Base-by-base conservation (phyloP, 2,888 invertebrate species). In the Lasius fuliginosus region DNA sequence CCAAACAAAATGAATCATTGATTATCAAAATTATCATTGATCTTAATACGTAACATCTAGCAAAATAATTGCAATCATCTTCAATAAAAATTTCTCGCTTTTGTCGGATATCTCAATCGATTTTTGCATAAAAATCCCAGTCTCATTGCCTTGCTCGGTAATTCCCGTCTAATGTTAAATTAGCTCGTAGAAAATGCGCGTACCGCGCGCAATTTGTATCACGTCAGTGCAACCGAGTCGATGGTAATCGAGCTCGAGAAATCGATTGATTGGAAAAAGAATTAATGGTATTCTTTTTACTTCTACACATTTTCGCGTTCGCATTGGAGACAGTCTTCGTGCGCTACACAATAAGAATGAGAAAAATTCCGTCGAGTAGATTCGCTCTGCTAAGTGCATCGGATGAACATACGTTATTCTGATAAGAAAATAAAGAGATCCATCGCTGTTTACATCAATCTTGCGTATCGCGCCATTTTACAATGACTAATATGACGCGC, bases 191-290 rank as follows among this genome's bases (percentile, higher is more conserved):
- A 73, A 81, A 81, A 81, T 81, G 79, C 71, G 73, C 67, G 67
- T 53, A 76, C 76, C 40, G n/a, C 46, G 71, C 27, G 73, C 60
- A 71, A 81, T 81, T 81, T 71, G 79, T 81, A 81, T 81, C 73
- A 71, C 60, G 79, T 33, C 73, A 40, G 27, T 69, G 71, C 71
- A 79, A 79, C 46, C 71, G 71, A 74, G 84, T 81, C 84, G 69
- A 87, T 53, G 56, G 74, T 46, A 81, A 71, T 76, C 82, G 67
- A 75, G 62, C 81, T 77, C 46, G 58, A 81, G 67, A 69, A 81
- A 85, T 77, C 84, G 87, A 88, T 86, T 84, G 88, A 86, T 85
- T 82, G 88, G 74, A 69, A 83, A 85, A 23, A 83, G 71, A 56
- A 85, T 83, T 77, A 73, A 83, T 69, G 67, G 53, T 71, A 27